These are phyloP conservation scores for Scolanthus callimorphus DNA, from an alignment of 92 coral and sea anemone species.

Conservation along the genomic window DNA sequence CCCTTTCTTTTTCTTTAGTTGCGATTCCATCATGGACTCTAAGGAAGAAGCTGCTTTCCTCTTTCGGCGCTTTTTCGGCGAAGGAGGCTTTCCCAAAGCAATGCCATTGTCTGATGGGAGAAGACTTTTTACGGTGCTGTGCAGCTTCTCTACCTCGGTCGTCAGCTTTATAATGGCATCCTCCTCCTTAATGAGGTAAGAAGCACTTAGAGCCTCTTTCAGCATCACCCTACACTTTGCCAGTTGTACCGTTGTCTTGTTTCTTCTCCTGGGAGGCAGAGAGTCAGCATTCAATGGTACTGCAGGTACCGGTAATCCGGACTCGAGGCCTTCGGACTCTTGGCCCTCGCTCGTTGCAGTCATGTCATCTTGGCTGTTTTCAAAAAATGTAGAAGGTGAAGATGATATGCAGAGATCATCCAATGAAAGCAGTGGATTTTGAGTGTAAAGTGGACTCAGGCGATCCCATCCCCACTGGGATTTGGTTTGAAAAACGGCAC, in stretches of 20 bases:
- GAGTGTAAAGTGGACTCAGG: background rate
- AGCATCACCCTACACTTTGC: slow-evolving; percentile 12
- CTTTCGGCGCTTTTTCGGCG: background rate
- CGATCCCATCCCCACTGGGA: slow-evolving; percentile 37
- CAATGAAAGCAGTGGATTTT: background rate
- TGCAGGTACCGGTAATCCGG: too few species aligned
- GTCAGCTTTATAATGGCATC: background rate
- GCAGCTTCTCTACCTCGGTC: background rate
- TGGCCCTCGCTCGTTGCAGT: too few species aligned
- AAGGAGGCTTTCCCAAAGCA: slow-evolving; percentile 4
- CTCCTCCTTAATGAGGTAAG: slow-evolving; percentile 4
- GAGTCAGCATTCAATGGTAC: too few species aligned
- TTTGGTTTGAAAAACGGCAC: too few species aligned
- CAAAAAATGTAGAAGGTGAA: too few species aligned
- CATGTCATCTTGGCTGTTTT: too few species aligned
- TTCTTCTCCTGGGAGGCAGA: background rate
- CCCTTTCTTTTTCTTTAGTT: too few species aligned
- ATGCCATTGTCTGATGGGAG: slow-evolving; percentile 11
- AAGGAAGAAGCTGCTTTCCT: background rate
- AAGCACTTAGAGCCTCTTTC: slow-evolving; percentile 1
- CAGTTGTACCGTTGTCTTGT: background rate
- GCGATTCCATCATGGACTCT: too few species aligned
- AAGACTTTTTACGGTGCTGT: background rate
- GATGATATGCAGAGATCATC: background rate
- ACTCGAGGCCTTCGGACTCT: too few species aligned